Conservation (phyloP, 2,797 vertebrate genomes). For the Melopsittacus undulatus region DNA sequence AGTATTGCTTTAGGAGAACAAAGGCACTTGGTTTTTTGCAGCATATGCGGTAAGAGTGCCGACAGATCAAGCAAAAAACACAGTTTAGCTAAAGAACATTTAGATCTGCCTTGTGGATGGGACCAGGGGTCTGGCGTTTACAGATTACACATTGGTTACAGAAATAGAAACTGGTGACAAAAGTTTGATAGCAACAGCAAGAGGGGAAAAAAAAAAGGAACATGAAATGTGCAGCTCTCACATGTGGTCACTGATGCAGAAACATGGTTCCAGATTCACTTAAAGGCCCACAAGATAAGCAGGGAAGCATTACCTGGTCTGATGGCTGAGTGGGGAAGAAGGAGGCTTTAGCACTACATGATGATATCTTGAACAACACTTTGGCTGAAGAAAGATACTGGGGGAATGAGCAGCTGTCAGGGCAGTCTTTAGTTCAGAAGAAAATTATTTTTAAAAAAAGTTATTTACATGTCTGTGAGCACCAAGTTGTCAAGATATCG, state of each 20-base stretch:
- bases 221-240: neutral
- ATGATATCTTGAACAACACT: neutral
- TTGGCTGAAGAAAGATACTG: neutral
- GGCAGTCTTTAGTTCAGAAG: neutral
- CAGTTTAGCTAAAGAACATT: slow-evolving; percentile 29
- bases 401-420: neutral
- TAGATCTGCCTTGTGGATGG: slow-evolving; percentile 10
- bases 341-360: neutral
- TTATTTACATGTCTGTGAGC: neutral
- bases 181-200: slow-evolving; percentile 38
- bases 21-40: slow-evolving; percentile 48
- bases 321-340: neutral
- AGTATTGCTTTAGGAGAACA: slow-evolving; percentile 62
- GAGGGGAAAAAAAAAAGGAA: neutral
- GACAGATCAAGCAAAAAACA: slow-evolving; percentile 49
- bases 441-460: slow-evolving; percentile 7
- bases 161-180: slow-evolving; percentile 45
- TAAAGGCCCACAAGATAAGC: neutral
- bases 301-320: neutral
- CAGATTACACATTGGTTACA: slow-evolving; percentile 36
- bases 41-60: slow-evolving; percentile 20
- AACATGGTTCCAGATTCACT: neutral
- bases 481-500: neutral
- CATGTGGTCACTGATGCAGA: neutral
- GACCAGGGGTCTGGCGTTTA: slow-evolving; percentile 37